Evolutionary conservation across 2,888 invertebrate genomes (phyloP).

Genomic region (Apodemia mormo): DNA sequence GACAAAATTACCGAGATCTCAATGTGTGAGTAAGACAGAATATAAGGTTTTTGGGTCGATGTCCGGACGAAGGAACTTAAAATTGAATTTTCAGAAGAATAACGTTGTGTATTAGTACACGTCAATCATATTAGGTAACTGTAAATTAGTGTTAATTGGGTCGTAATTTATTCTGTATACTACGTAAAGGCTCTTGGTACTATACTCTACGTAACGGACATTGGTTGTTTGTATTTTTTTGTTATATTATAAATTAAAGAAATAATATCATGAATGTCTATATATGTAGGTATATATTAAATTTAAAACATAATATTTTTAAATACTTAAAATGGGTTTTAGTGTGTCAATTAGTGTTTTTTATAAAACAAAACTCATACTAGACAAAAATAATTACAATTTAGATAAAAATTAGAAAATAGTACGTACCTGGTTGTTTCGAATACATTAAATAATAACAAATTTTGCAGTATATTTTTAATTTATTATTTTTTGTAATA

Average conservation of each 20-base stretch:
- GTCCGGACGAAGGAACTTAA: conserved; percentile 76
- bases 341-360: too few species aligned
- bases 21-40: conserved; percentile 58
- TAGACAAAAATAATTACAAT: too few species aligned
- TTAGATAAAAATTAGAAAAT: too few species aligned
- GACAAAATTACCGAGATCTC: conserved; percentile 56
- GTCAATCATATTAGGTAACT: conserved; percentile 32
- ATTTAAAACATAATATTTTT: too few species aligned
- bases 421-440: too few species aligned
- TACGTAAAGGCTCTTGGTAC: neutral
- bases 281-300: neutral
- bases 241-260: neutral
- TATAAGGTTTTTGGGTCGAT: conserved; percentile 77
- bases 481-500: too few species aligned
- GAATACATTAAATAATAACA: too few species aligned
- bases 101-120: conserved; percentile 53
- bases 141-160: conserved; percentile 19
- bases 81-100: conserved; percentile 72
- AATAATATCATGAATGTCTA: neutral
- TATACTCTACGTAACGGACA: too few species aligned
- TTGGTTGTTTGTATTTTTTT: neutral
- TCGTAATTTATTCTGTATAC: neutral
- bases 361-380: too few species aligned
- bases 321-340: too few species aligned
- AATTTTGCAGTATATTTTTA: too few species aligned